A percentile compares a stretch with the other conserved stretches of the same genome.
Evolutionary conservation across 2,888 invertebrate species (phyloP).

Genomic region (Mantis religiosa): DNA sequence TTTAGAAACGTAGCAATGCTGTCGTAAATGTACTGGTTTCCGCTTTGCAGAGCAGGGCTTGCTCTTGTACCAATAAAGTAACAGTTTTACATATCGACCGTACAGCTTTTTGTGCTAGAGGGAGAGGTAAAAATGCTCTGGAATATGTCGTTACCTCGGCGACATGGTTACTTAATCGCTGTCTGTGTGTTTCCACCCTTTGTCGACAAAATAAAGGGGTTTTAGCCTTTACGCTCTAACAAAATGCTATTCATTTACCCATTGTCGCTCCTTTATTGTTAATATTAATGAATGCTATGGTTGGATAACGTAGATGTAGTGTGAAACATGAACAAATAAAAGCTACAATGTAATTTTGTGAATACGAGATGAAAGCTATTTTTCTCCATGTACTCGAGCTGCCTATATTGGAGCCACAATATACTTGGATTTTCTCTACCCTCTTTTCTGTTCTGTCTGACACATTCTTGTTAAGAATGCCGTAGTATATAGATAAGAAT

Average conservation of each 20-base stretch:
- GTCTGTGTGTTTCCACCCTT: not conserved
- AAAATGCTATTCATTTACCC: not conserved
- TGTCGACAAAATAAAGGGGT: not conserved
- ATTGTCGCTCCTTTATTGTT: not conserved
- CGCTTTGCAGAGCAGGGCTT: not conserved
- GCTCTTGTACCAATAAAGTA: not conserved
- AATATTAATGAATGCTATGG: not conserved
- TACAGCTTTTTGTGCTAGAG: not conserved
- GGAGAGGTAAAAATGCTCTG: not conserved
- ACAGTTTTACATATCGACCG: not conserved
- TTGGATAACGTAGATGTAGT: not conserved
- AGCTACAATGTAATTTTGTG: not conserved
- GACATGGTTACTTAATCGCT: not conserved
- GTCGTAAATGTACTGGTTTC: not conserved
- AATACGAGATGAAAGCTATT: not conserved
- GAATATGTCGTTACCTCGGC: not conserved
- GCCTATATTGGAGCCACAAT: not conserved
- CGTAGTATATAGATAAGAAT: too few species aligned
- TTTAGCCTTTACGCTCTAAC: not conserved
- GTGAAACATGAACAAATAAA: not conserved
- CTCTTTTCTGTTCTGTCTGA: not conserved
- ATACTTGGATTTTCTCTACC: not conserved
- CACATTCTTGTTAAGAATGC: too few species aligned
- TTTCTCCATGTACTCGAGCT: not conserved
- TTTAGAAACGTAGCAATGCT: not conserved